Base-by-base conservation (phyloP, 2,113 vertebrate genomes). In the Jaculus jaculus region DNA sequence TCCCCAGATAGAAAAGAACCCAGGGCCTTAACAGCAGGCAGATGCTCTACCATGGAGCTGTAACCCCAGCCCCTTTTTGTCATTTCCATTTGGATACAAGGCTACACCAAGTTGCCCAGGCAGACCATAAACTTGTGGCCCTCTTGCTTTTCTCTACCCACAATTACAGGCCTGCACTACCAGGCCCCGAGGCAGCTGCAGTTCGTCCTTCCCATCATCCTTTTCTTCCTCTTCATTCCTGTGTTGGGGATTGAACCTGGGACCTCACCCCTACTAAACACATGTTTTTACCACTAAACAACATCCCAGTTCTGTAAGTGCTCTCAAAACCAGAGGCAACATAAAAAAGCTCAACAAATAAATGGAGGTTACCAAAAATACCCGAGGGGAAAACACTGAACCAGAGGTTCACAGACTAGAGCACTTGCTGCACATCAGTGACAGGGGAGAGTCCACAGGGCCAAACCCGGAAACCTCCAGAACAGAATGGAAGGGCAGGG, bases 391-490 rank as follows among this genome's bases (percentile, higher is more conserved):
- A 58, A 32, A 23, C 6, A 18, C 1, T 58, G 37, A 69, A 65
- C 39, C 5, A 39, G 47, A 80, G 65, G 42, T 13, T 24, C 28
- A 30, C 28, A 18, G 17, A 54, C 3, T 5, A 13, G 24, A 37
- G 1, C 3, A 0, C 75, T 17, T 23, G 10, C 47, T 1, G 11
- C 11, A 42, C 30, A 7, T n/a, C 30, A 6, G 3, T 3, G 3
- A 11, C 0, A 15, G 1, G 42, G 26, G 2, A 63, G 28, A 7
- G 69, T 54, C 24, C 26, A 58, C 20, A 60, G 18, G 21, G 92
- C 13, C 13, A 20, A 26, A 63, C 4, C 1, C 18, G 0, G 5
- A 1, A 51, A 2, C 3, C 7, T 2, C 3, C 24, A 39, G 87
- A 54, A 15, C 69, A 11, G 42, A 68, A 32, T 8, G 10, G 3